Conservation (phyloP, 2,113 vertebrate species). For the Physeter macrocephalus region DNA sequence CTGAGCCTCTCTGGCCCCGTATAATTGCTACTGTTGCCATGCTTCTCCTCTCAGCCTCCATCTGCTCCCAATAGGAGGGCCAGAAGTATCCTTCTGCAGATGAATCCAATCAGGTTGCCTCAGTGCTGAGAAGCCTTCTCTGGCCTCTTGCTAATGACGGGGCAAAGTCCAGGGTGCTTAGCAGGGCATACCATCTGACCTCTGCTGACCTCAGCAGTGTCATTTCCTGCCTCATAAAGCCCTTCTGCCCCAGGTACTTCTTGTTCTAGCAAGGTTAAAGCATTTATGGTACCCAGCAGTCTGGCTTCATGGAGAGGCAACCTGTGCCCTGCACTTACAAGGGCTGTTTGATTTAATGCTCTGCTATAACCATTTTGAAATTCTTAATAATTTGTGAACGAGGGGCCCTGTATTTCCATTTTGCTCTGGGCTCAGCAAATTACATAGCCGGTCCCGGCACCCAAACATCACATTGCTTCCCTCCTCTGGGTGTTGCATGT, state of each 20-base stretch:
- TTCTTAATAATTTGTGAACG: neutral
- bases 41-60: neutral
- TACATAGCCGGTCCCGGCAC: neutral
- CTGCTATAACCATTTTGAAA: neutral
- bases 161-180: slow-evolving; percentile 33
- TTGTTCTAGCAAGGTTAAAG: slow-evolving; percentile 28
- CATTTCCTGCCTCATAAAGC: slow-evolving; percentile 58
- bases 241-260: slow-evolving; percentile 26
- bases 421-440: neutral
- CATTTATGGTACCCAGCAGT: neutral
- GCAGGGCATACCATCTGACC: neutral
- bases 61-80: neutral
- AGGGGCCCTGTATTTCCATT: neutral
- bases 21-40: neutral
- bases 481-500: neutral
- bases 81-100: neutral
- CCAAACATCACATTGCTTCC: neutral
- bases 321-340: neutral
- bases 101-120: neutral
- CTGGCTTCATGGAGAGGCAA: neutral
- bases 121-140: neutral
- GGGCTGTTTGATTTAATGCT: neutral
- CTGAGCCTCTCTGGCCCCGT: neutral
- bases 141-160: neutral
- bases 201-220: slow-evolving; percentile 4